Evolutionary conservation across 2,113 vertebrate genomes (phyloP), one percentile per base, ranked within the genome.

Genomic region (Mixornis gularis): DNA sequence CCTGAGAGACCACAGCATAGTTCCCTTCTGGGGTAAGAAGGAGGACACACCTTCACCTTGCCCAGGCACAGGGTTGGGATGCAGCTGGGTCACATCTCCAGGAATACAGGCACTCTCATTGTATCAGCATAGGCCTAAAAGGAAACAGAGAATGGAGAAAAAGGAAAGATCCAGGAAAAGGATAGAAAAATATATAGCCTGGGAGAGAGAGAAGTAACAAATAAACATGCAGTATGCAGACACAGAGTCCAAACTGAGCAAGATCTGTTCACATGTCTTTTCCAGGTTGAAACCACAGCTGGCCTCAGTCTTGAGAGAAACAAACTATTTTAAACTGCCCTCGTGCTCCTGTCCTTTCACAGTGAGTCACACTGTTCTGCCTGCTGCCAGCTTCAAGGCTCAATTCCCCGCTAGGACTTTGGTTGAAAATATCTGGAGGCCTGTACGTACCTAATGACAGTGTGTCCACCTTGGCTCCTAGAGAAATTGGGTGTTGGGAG

Each of bases 281-380:
- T 90, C 70, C 71, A 88, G 64, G 69, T 51, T 92, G 64, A 84
- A 78, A 19, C 27, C n/a, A 44, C 65, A 87, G 58, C 58, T 92
- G 80, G 13, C 44, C 53, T 68, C 6, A 44, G 70, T 76, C 73
- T 32, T 65, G 66, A 88, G 84, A 85, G 58, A 86, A 92, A 81
- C n/a, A 81, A 81, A 52, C 87, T 94, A 89, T 95, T 94, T 96
- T 82, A 93, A 92, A 71, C 87, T 89, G 70, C 40, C 84, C 87
- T 93, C 3, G 5, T 94, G 87, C 59, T 89, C 84, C 73, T 82
- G 73, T 84, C 53, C 91, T 89, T 85, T 91, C 78, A 49, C 29
- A 87, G 65, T 94, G 93, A 95, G 77, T 94, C 81, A 94, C 3
- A 0, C 26, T 72, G n/a, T 41, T 79, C 59, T 79, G 80, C 49